Conservation (phyloP, 2,797 vertebrate genomes). For the Calcarius lapponicus region DNA sequence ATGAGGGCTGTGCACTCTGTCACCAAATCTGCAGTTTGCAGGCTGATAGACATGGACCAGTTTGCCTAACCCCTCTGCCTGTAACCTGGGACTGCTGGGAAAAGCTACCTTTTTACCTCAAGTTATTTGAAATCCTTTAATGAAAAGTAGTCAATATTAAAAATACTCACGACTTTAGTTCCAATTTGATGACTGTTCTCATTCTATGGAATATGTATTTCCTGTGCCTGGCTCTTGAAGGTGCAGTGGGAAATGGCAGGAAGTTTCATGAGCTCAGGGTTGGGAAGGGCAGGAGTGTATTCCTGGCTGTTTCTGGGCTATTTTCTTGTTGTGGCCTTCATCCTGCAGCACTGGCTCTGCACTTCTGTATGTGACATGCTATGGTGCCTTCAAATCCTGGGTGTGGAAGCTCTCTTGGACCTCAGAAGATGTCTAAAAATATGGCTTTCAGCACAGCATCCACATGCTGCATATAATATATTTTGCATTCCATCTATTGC, state of each 20-base stretch:
- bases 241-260: not conserved
- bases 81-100: not conserved
- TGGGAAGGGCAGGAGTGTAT: not conserved
- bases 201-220: not conserved
- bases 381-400: constrained; percentile 39
- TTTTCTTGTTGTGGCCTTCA: not conserved
- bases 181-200: not conserved
- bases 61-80: not conserved
- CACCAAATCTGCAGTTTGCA: not conserved
- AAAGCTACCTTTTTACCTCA: not conserved
- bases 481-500: not conserved
- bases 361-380: constrained; percentile 15
- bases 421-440: not conserved
- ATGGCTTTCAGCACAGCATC: not conserved
- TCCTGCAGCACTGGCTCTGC: not conserved
- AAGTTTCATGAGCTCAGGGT: not conserved
- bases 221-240: constrained; percentile 2
- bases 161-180: not conserved
- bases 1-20: not conserved
- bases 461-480: not conserved
- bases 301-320: constrained; percentile 28
- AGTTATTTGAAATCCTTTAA: not conserved
- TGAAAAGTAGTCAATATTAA: constrained; percentile 1
- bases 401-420: constrained; percentile 22
- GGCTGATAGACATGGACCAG: not conserved